phyloP scores from a whole-genome alignment of 92 coral and sea anemone species.

The Umimayanthus kanabou region DNA sequence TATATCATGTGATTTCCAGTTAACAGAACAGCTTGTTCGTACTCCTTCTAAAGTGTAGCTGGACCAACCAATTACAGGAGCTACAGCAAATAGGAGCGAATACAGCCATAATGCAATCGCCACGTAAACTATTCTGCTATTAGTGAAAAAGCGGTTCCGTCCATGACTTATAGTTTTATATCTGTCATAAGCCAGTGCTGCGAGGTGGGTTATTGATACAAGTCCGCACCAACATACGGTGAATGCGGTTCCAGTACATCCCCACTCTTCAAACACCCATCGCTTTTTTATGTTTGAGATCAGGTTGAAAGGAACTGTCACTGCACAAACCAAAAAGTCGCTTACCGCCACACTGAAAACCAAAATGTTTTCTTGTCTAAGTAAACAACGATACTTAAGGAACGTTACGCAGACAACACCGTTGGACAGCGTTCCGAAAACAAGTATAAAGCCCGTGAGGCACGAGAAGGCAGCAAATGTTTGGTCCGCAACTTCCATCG shows the following conservation, averaged over 20 bases:
- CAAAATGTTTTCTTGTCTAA: constrained; percentile 38
- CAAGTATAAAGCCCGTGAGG: neutral
- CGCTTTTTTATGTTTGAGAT: constrained; percentile 51
- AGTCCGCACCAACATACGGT: constrained; percentile 53
- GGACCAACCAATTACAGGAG: constrained; percentile 82
- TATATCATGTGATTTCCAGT: constrained; percentile 49
- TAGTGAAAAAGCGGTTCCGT: neutral
- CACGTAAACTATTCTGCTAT: neutral
- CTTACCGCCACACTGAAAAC: constrained; percentile 75
- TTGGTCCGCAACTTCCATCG: neutral
- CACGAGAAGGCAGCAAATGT: neutral
- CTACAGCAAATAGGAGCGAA: constrained; percentile 56
- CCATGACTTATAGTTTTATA: constrained; percentile 41
- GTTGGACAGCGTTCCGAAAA: constrained; percentile 46
- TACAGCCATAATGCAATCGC: constrained; percentile 57
- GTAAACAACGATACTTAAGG: constrained; percentile 46
- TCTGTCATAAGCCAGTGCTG: constrained; percentile 66
- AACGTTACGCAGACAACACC: constrained; percentile 55
- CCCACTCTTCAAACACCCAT: constrained; percentile 45
- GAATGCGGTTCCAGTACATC: constrained; percentile 66
- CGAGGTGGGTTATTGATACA: constrained; percentile 67
- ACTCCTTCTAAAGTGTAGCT: constrained; percentile 71
- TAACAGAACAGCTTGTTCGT: constrained; percentile 65
- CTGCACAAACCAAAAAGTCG: constrained; percentile 59
- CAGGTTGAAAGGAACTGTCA: constrained; percentile 62